Base-by-base conservation (phyloP, 2,113 vertebrate genomes). In the Dasyornis broadbenti region DNA sequence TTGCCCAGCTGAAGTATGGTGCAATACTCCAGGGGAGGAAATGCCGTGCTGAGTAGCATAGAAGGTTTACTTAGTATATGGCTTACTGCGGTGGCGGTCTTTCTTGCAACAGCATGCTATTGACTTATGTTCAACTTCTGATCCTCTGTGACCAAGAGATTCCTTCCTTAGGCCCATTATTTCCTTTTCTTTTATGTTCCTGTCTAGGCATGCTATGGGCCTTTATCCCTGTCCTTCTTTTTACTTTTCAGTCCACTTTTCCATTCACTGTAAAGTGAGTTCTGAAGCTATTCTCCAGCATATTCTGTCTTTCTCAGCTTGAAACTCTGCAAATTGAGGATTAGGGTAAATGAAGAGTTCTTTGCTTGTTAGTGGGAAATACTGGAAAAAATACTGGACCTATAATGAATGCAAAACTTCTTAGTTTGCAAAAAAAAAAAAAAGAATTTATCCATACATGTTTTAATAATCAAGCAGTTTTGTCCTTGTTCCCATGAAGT, bases 161-260 rank as follows among this genome's bases (percentile, higher is more conserved):
- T 95, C 73, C 60, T 89, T 96, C 65, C 70, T 90, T 31, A 89
- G 78, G 73, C 52, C 81, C n/a, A 79, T 92, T 96, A 78, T 94
- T 92, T 95, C 49, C 40, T 85, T 84, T 68, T 86, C 64, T 37
- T 91, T 91, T 90, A 64, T 91, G 22, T 82, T 89, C n/a, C 49
- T 87, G 49, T 85, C 37, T 53, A 64, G 73, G 66, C 85, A 13
- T 82, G 60, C 86, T 79, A 45, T 87, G 65, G 61, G 60, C 40
- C 40, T 92, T 95, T 93, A 85, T 80, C 33, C 72, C 27, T 63
- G 8, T 39, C 52, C 50, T 88, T 45, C 49, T 54, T 82, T 88
- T 76, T 83, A 45, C 63, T 95, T 89, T 90, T 82, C 81, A 89
- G 65, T 82, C 30, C 21, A 22, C 78, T 94, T 95, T 94, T 24